Base-by-base conservation (phyloP, 2,113 vertebrate species). In the Pollachius pollachius region DNA sequence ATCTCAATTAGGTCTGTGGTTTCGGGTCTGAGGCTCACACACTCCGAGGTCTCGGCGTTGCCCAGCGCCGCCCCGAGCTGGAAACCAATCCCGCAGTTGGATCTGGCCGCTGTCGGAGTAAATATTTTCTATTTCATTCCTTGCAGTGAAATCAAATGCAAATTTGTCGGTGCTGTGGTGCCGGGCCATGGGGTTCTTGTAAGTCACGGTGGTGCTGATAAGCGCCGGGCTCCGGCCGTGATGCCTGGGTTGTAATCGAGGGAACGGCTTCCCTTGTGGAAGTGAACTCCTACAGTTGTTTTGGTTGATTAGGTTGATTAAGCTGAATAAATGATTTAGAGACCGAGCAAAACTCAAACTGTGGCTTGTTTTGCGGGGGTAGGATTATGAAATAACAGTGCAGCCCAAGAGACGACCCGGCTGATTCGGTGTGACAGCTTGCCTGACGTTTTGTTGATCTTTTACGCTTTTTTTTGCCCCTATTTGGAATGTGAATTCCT, bases 281-380 rank as follows among this genome's bases (percentile, higher is more conserved):
- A 67, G 67, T 41, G 34, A 70, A 71, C 67, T 67, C 70, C 11
- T 68, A 74, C 52, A 71, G 30, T 34, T 34, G 4, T 34, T 62
- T 85, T 88, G 82, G 34, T 79, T 83, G 80, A 89, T 84, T 73
- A 81, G 58, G 67, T 65, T 82, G 75, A 85, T 85, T 82, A 79
- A 62, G 57, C 9, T 61, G 68, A 70, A 81, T 72, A 79, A 79
- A 87, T 83, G 68, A 82, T 85, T 85, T n/a, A 63, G 19, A 7
- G 48, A 67, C 69, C 69, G 27, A 71, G 68, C 65, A 60, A 52
- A 41, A 64, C 60, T 62, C 9, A 48, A 2, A 48, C 23, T 41
- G 15, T 27, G 62, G 34, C 71, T 71, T 65, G 19, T 64, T 27
- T 7, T n/a, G 15, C 16, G 18, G 18, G 59, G 58, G 54, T 65